Evolutionary conservation across 2,113 vertebrate genomes (phyloP).

Genomic region (Eptesicus fuscus): DNA sequence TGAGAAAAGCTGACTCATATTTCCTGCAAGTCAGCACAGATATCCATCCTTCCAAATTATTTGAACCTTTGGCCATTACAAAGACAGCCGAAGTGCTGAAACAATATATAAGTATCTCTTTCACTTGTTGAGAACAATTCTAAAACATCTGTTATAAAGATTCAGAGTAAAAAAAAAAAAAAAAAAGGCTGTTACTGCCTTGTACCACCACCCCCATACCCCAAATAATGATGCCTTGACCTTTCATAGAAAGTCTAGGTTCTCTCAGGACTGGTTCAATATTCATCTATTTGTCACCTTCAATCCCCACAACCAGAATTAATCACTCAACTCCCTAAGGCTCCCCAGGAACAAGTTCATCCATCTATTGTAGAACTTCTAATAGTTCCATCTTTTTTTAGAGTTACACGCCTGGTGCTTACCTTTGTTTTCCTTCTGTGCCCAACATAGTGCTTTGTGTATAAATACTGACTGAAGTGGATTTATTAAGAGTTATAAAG

Average conservation of each 20-base stretch:
- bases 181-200: neutral
- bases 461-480: neutral
- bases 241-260: neutral
- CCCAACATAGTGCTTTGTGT: neutral
- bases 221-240: neutral
- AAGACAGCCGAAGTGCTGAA: conserved; percentile 21
- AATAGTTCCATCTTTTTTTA: neutral
- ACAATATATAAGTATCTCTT: conserved; percentile 38
- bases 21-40: conserved; percentile 40
- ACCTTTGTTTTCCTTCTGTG: neutral
- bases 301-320: neutral
- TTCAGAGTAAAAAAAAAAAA: conserved; percentile 3
- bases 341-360: neutral
- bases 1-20: conserved; percentile 46
- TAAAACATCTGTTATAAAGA: neutral
- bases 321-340: neutral
- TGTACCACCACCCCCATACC: neutral
- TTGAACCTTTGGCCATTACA: neutral
- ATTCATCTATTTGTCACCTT: neutral
- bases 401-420: neutral
- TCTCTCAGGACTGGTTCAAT: neutral
- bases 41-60: conserved; percentile 4
- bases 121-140: conserved; percentile 52
- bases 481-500: conserved; percentile 4
- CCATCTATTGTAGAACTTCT: neutral